phyloP scores from a whole-genome alignment of 1,140 invertebrate species.

The Orius insidiosus region DNA sequence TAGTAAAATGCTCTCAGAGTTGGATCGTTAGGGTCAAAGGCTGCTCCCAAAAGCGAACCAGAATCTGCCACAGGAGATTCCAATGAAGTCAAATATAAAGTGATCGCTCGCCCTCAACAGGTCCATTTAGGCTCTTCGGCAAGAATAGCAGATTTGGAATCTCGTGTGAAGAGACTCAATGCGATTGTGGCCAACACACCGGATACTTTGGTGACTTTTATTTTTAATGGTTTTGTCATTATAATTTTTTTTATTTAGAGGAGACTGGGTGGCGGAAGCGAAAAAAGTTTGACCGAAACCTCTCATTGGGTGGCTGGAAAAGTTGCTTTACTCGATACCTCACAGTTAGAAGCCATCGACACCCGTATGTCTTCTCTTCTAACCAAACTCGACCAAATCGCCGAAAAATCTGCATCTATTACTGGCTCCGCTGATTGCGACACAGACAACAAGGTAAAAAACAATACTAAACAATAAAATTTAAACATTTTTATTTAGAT shows the following conservation, averaged over 20 bases:
- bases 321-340: conserved; percentile 57
- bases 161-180: conserved; percentile 56
- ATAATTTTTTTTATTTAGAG: conserved; percentile 3
- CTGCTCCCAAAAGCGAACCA: conserved; percentile 17
- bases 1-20: conserved; percentile 31
- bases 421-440: conserved; percentile 47
- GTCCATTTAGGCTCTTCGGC: conserved; percentile 50
- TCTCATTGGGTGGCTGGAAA: conserved; percentile 43
- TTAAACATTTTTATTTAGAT: conserved; percentile 37
- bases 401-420: conserved; percentile 38
- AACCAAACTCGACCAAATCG: conserved; percentile 56
- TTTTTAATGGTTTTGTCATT: not conserved
- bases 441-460: conserved; percentile 52
- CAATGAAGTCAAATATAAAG: conserved; percentile 31
- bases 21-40: conserved; percentile 26
- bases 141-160: conserved; percentile 50
- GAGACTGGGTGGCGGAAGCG: conserved; percentile 15
- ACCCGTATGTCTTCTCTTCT: conserved; percentile 50
- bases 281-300: conserved; percentile 40
- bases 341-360: conserved; percentile 67
- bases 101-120: conserved; percentile 40
- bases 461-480: no score
- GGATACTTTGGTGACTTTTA: conserved; percentile 33
- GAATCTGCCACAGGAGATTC: not conserved
- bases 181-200: conserved; percentile 45